Percentiles rank a stretch among this genome's conserved stretches.
These are phyloP conservation scores for Camponotus fellah DNA, from an alignment of 2,888 invertebrate species.

Conservation along the genomic window DNA sequence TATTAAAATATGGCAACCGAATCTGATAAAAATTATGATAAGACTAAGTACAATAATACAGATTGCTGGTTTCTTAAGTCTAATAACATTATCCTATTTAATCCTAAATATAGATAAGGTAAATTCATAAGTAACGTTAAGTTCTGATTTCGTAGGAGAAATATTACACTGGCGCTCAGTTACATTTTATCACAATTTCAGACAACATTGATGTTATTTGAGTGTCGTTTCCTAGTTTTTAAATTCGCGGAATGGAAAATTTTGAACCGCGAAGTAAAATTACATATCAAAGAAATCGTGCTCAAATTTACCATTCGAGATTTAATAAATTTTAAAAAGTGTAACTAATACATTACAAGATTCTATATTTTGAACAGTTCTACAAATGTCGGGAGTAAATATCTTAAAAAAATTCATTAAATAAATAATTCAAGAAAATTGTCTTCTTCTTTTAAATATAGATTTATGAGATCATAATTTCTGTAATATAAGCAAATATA, in stretches of 20 bases:
- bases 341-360: neutral
- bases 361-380: neutral
- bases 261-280: neutral
- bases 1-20: neutral
- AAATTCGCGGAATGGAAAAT: neutral
- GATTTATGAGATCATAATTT: neutral
- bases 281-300: neutral
- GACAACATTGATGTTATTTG: neutral
- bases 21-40: slow-evolving; percentile 32
- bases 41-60: neutral
- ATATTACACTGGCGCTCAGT: slow-evolving; percentile 4
- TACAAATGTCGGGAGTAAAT: neutral
- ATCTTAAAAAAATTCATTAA: neutral
- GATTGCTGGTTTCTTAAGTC: neutral
- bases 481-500: neutral
- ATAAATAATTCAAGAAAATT: neutral
- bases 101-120: slow-evolving; percentile 60
- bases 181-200: neutral
- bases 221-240: neutral
- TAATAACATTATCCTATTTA: slow-evolving; percentile 64
- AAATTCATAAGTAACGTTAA: slow-evolving; percentile 22
- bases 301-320: neutral
- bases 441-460: neutral
- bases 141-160: neutral
- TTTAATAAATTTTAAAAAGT: neutral